phyloP scores from a whole-genome alignment of 2,888 invertebrate species.

The Troides helena region DNA sequence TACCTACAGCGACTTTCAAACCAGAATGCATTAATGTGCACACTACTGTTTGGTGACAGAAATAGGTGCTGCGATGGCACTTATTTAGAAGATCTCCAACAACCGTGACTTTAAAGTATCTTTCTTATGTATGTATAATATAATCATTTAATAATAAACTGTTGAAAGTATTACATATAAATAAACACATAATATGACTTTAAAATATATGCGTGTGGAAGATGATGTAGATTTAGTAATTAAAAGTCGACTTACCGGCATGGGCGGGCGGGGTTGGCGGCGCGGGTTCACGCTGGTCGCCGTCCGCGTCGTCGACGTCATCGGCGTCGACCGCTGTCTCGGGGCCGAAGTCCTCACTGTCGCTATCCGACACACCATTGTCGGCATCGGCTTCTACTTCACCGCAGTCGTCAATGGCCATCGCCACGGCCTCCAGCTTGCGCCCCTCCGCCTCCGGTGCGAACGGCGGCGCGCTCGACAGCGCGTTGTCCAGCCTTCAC shows the following conservation, averaged over 20 bases:
- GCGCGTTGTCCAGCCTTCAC: conserved; percentile 72
- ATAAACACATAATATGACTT: not conserved
- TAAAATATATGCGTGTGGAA: not conserved
- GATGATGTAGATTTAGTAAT: not conserved
- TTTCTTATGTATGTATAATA: not conserved
- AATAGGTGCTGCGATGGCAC: no score
- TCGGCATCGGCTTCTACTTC: conserved; percentile 50
- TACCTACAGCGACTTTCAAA: no score
- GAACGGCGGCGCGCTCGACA: conserved; percentile 73
- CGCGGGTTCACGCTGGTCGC: conserved; percentile 67
- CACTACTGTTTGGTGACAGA: no score
- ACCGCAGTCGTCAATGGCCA: conserved; percentile 57
- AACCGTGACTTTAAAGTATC: no score
- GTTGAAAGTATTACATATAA: not conserved
- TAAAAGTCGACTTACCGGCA: conserved; percentile 61
- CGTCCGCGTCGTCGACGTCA: conserved; percentile 53
- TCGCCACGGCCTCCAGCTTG: conserved; percentile 50
- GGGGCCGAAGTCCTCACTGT: conserved; percentile 86
- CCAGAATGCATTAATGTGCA: no score
- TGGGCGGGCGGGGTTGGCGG: conserved; percentile 81
- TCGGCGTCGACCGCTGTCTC: conserved; percentile 88
- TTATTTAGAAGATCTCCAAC: no score
- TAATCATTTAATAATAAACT: not conserved
- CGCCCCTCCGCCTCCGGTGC: conserved; percentile 61
- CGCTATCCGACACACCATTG: conserved; percentile 76